Evolutionary conservation across 2,113 vertebrate species (phyloP).

Genomic region (Ceratotherium simum): DNA sequence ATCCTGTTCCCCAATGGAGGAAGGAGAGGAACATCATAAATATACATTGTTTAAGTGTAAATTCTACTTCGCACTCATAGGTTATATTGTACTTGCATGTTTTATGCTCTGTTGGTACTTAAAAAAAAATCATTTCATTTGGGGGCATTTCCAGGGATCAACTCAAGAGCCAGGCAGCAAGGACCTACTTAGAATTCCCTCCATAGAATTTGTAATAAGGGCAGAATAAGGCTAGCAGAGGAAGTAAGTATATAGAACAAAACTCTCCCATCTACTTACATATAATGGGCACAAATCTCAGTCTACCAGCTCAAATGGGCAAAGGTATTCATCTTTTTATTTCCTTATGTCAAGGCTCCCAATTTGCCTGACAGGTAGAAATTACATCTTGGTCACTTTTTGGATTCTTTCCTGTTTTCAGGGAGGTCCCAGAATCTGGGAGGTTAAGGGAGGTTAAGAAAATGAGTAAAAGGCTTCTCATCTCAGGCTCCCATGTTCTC

Average conservation of each 20-base stretch:
- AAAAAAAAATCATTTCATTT: slow-evolving; percentile 70
- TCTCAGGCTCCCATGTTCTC: neutral
- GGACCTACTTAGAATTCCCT: slow-evolving; percentile 49
- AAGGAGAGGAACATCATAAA: slow-evolving; percentile 77
- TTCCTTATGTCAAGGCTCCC: neutral
- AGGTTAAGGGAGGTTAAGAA: neutral
- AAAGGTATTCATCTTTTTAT: neutral
- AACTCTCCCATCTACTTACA: neutral
- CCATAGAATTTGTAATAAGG: neutral
- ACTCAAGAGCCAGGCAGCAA: slow-evolving; percentile 34
- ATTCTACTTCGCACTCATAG: slow-evolving; percentile 69
- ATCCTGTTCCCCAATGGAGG: slow-evolving; percentile 74
- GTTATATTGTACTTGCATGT: slow-evolving; percentile 74
- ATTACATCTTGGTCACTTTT: neutral
- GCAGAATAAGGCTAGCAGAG: neutral
- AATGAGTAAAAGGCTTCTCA: neutral
- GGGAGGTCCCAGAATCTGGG: neutral
- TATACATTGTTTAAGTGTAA: slow-evolving; percentile 79
- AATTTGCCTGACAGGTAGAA: neutral
- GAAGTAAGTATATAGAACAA: neutral
- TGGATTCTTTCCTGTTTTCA: neutral
- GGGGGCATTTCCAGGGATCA: slow-evolving; percentile 47
- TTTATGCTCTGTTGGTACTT: slow-evolving; percentile 78
- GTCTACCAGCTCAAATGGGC: neutral
- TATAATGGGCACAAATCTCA: neutral